Evolutionary conservation across 2,797 vertebrate species (phyloP), one percentile per base, ranked within the genome.

Genomic region (Onychomys torridus): DNA sequence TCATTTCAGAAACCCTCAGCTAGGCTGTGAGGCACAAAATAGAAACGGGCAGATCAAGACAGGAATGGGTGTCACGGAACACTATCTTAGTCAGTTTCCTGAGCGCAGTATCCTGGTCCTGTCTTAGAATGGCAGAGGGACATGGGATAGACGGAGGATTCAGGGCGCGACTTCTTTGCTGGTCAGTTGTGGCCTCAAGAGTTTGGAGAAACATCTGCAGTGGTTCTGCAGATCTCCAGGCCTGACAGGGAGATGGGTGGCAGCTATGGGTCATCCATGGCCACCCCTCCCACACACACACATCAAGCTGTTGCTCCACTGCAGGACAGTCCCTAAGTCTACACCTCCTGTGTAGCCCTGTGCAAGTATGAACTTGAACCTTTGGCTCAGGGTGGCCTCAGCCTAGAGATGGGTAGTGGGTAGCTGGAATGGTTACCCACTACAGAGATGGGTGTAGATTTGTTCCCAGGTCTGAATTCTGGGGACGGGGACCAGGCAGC

Each of bases 1-100:
- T 46, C 89, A 89, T 94, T 97, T 96, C 69, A 77, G 90, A 95
- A 94, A 90, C 34, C 83, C 87, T 69, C 92, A 95, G 76, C 94
- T 96, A 75, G 76, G 87, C 85, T 79, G 27, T 0, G 73, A 86
- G 90, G 75, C 92, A 96, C 86, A 95, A 97, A 97, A 96, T 83
- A 97, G 89, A 94, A 94, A 43, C 87, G 10, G 2, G 69, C 76
- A 96, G 83, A 52, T 94, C 37, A 40, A 43, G 63, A 43, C 57
- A 46, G 79, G 65, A 37, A 76, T 63, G 78, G 89, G 91, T 46
- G 90, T 52, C 89, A 88, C 40, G 82, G 95, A 95, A 37, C 55
- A 83, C 76, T 57, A 3, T 77, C 90, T 85, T 84, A 91, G 52
- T 95, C 37, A 57, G 59, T 32, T 75, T n/a, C 76, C 90, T 82